Conservation (phyloP, 2,113 vertebrate species). For the Taurulus bubalis region DNA sequence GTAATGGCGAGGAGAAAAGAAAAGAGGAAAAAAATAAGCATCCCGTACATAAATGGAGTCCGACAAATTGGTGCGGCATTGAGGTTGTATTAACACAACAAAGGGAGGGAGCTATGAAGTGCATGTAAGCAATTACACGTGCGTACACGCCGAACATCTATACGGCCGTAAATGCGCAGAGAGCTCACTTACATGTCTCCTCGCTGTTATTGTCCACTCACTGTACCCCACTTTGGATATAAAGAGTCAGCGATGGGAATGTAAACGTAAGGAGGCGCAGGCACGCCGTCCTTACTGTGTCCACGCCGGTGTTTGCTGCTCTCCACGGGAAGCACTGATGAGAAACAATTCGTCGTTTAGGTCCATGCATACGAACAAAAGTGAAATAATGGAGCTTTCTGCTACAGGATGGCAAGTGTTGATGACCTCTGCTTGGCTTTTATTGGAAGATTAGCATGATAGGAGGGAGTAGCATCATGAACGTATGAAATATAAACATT, state of each 20-base stretch:
- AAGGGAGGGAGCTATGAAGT: conserved; percentile 18
- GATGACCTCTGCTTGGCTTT: conserved; percentile 3
- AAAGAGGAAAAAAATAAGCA: conserved; percentile 51
- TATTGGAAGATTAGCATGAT: neutral
- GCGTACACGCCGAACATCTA: neutral
- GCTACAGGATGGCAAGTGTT: neutral
- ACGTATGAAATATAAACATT: neutral
- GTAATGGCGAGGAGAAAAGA: conserved; percentile 49
- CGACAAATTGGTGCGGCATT: conserved; percentile 55
- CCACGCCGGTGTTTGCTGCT: neutral
- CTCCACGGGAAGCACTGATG: conserved; percentile 1
- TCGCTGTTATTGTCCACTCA: neutral
- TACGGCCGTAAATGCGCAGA: neutral
- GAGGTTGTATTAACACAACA: conserved; percentile 62
- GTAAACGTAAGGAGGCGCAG: conserved; percentile 5
- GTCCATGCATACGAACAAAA: conserved; percentile 3
- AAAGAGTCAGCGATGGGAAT: neutral
- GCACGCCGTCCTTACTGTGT: neutral
- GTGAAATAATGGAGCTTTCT: conserved; percentile 2
- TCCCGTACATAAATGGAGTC: conserved; percentile 60
- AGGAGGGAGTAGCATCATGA: neutral
- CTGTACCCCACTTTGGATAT: neutral
- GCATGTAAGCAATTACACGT: conserved; percentile 11
- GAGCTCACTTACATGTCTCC: neutral
- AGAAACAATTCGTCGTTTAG: conserved; percentile 35